A percentile compares a stretch with the other conserved stretches of the same genome.
Evolutionary conservation across 2,113 vertebrate genomes (phyloP).

Genomic region (Drymodes brunneopygia): DNA sequence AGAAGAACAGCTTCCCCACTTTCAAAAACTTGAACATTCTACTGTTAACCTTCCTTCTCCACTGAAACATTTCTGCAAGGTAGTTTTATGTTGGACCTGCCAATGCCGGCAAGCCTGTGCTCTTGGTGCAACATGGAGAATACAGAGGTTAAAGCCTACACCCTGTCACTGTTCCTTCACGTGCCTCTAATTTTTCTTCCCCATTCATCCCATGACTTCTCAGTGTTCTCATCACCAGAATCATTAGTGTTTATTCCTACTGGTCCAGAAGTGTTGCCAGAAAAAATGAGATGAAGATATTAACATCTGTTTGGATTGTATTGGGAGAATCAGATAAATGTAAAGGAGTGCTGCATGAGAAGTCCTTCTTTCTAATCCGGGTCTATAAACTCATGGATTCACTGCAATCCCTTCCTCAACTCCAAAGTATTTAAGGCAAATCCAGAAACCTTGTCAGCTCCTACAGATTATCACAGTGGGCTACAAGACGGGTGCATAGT

Average conservation of each 20-base stretch:
- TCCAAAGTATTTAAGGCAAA: background rate
- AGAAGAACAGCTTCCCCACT: background rate
- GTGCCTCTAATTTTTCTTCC: background rate
- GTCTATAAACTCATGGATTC: background rate
- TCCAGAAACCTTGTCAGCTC: background rate
- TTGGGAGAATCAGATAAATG: background rate
- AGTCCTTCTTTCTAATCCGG: background rate
- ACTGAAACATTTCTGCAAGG: background rate
- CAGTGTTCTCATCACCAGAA: background rate
- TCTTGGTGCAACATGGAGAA: background rate
- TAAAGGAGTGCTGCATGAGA: background rate
- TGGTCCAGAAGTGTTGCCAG: background rate
- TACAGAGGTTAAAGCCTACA: background rate
- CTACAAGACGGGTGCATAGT: background rate
- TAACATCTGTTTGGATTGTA: background rate
- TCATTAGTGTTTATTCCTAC: background rate
- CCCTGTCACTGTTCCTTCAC: background rate
- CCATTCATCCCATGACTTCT: background rate
- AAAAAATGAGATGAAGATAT: background rate
- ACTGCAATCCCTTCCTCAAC: background rate
- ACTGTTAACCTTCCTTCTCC: background rate
- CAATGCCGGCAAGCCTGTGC: background rate
- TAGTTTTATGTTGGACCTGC: background rate
- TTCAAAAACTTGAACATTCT: background rate
- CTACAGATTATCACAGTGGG: background rate